Conservation (phyloP, 2,888 invertebrate species). For the Kryphioiulus occultus region DNA sequence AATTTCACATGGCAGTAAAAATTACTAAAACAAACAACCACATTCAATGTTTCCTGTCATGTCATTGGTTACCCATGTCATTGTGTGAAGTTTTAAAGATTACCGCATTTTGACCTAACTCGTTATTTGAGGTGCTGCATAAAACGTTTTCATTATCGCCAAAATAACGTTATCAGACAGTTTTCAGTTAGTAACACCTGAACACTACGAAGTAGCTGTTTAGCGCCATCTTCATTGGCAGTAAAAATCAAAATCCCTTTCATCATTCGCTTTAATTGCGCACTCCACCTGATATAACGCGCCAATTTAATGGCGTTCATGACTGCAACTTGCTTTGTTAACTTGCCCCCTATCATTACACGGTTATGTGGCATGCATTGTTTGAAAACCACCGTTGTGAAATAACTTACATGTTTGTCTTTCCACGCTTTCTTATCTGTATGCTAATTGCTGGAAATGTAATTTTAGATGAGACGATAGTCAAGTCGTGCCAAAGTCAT, state of each 20-base stretch:
- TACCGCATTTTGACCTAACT: too few species aligned
- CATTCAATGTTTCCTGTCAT: too few species aligned
- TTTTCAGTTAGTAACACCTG: not conserved
- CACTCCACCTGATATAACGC: not conserved
- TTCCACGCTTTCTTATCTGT: not conserved
- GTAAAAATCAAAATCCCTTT: not conserved
- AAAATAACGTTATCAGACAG: too few species aligned
- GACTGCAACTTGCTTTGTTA: not conserved
- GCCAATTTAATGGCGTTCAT: not conserved
- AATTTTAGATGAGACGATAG: not conserved
- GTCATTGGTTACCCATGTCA: too few species aligned
- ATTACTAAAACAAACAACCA: too few species aligned
- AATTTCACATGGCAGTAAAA: too few species aligned
- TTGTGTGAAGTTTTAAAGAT: too few species aligned
- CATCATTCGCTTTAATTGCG: not conserved
- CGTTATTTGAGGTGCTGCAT: too few species aligned
- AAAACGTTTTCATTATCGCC: too few species aligned
- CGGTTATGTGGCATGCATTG: not conserved
- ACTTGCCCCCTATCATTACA: constrained; percentile 6
- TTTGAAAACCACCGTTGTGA: not conserved
- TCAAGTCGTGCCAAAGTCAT: not conserved
- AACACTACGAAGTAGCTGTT: not conserved
- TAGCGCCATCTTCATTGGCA: not conserved
- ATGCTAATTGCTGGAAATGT: not conserved
- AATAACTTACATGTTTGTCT: not conserved